Evolutionary conservation across 2,888 invertebrate species (phyloP).

Genomic region (Acrobasis consociella): DNA sequence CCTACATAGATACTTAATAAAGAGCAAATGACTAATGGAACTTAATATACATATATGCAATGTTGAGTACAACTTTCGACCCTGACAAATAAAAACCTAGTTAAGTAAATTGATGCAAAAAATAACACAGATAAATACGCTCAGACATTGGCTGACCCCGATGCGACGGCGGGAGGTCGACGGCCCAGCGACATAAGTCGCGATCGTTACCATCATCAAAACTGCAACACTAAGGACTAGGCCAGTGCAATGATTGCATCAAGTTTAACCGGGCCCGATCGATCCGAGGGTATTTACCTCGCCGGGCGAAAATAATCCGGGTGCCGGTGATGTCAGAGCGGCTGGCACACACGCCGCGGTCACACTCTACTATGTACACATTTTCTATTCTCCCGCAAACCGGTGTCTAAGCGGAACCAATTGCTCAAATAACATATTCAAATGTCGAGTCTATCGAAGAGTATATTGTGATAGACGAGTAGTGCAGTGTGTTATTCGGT

Average conservation of each 20-base stretch:
- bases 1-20: too few relatives aligned
- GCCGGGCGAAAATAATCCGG: conserved; percentile 81
- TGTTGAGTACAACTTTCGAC: too few relatives aligned
- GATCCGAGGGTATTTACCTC: conserved; percentile 83
- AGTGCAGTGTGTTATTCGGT: conserved; percentile 6
- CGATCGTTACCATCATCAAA: conserved; percentile 49
- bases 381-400: conserved; percentile 6
- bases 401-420: not conserved
- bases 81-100: not conserved
- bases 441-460: not conserved
- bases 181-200: conserved; percentile 22
- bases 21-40: too few relatives aligned
- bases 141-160: conserved; percentile 32
- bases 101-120: conserved; percentile 8
- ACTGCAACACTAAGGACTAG: conserved; percentile 68
- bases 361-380: conserved; percentile 6
- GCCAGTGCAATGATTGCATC: conserved; percentile 81
- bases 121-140: conserved; percentile 6
- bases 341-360: conserved; percentile 21
- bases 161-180: conserved; percentile 23
- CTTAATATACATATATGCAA: too few relatives aligned
- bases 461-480: conserved; percentile 4
- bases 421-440: conserved; percentile 5
- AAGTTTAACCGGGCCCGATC: conserved; percentile 80
- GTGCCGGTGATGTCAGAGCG: conserved; percentile 76